A percentile compares a stretch with the other conserved stretches of the same genome.
These are phyloP conservation scores for Trichosurus vulpecula DNA, from an alignment of 2,797 vertebrate species.

Conservation along the genomic window DNA sequence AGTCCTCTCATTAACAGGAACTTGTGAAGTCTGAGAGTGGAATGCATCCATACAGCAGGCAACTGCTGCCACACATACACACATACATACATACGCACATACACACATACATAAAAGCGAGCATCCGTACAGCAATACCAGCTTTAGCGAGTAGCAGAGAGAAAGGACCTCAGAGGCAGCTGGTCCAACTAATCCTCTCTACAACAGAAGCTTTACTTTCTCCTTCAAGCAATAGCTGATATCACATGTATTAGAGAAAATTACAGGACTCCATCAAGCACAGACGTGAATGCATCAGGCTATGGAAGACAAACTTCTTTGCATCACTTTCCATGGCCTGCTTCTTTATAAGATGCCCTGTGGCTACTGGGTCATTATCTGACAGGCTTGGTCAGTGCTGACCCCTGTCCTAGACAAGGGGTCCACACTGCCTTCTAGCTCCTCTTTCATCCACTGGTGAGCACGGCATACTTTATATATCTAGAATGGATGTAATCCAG, in stretches of 20 bases:
- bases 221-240: background rate
- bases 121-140: background rate
- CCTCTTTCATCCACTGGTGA: background rate
- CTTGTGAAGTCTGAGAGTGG: background rate
- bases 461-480: background rate
- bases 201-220: background rate
- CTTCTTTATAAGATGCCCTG: background rate
- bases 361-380: background rate
- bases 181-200: background rate
- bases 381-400: background rate
- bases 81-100: background rate
- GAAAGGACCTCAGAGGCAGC: background rate
- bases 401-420: background rate
- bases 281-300: background rate
- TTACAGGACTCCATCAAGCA: too few species aligned
- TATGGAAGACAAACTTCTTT: background rate
- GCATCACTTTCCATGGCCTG: background rate
- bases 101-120: background rate
- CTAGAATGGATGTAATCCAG: background rate
- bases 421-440: background rate
- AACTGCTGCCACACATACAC: background rate
- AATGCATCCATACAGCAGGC: background rate
- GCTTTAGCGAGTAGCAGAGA: background rate
- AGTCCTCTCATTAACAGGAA: conserved; percentile 7
- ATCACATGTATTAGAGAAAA: background rate